Conservation (phyloP, 2,797 vertebrate genomes). For the Diceros bicornis region DNA sequence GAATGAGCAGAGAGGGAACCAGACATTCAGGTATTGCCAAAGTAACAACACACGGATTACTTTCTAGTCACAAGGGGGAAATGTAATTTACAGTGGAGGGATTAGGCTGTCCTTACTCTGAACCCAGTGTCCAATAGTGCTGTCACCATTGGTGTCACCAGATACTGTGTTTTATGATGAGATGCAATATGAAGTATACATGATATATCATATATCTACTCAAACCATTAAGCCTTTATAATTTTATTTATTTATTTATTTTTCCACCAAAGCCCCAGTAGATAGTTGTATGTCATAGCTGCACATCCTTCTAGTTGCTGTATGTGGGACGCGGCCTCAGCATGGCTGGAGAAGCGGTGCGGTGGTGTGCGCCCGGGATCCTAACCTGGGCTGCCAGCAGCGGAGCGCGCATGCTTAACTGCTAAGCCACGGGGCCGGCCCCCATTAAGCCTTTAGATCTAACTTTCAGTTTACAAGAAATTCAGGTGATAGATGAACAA, state of each 20-base stretch:
- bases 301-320: no score
- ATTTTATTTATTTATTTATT: no score
- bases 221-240: not conserved
- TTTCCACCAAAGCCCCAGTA: no score
- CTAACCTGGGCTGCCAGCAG: no score
- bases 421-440: no score
- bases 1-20: not conserved
- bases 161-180: not conserved
- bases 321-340: no score
- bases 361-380: no score
- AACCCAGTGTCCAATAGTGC: not conserved
- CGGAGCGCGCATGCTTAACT: no score
- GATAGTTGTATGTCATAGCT: no score
- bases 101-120: not conserved
- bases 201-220: not conserved
- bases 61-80: not conserved
- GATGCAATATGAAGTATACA: not conserved
- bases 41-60: not conserved
- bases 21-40: not conserved
- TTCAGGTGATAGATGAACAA: not conserved
- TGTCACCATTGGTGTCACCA: not conserved
- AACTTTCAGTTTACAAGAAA: not conserved
- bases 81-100: not conserved
- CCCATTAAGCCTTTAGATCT: not conserved
- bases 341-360: no score